A percentile compares a stretch with the other conserved stretches of the same genome.
Conservation (phyloP, 2,113 vertebrate genomes). For the Dipodomys spectabilis region DNA sequence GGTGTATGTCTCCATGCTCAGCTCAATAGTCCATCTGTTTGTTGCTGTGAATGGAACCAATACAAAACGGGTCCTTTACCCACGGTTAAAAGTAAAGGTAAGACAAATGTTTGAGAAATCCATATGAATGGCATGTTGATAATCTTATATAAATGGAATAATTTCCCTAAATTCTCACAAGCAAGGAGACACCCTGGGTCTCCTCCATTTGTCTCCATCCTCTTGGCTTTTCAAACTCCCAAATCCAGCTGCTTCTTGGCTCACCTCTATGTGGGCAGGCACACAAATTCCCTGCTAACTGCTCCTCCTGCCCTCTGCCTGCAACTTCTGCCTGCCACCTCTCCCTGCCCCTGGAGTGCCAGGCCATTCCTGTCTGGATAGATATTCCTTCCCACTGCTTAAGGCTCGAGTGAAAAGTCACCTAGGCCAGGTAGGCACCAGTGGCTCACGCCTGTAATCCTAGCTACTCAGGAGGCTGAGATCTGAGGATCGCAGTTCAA, state of each 20-base stretch:
- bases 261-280: too few relatives aligned
- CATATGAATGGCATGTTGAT: neutral
- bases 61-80: neutral
- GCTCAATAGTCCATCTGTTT: neutral
- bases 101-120: neutral
- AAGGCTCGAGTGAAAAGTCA: neutral
- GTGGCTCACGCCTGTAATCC: too few relatives aligned
- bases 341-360: neutral
- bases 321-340: too few relatives aligned
- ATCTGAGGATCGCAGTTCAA: too few relatives aligned
- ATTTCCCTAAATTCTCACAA: neutral
- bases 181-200: neutral
- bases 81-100: neutral
- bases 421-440: too few relatives aligned
- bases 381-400: neutral
- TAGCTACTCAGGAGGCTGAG: too few relatives aligned
- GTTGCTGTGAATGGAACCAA: neutral
- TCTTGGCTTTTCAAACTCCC: neutral
- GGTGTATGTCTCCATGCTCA: neutral
- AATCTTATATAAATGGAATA: neutral
- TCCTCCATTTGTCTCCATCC: neutral
- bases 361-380: neutral
- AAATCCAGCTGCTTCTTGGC: neutral
- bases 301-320: neutral
- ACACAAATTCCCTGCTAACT: too few relatives aligned